Base-by-base conservation (phyloP, 2,113 vertebrate genomes). In the Trinectes maculatus region DNA sequence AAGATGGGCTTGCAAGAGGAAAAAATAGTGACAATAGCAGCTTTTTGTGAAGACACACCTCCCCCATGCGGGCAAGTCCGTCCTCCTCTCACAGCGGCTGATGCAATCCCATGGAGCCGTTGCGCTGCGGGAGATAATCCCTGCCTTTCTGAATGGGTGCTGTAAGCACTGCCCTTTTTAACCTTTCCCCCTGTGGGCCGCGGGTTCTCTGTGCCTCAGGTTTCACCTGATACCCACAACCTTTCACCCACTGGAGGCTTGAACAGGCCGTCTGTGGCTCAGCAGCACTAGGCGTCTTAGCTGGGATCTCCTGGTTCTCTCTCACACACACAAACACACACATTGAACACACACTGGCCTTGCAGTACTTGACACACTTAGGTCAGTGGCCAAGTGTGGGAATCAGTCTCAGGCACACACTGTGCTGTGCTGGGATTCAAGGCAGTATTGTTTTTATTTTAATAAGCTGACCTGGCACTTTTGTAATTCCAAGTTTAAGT, bases 21-120 rank as follows among this genome's bases (percentile, higher is more conserved):
- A 42, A 42, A 52, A 56, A 18, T 7, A 65, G 25, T 72, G 62
- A 58, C 46, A 74, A 58, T 37, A 43, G 29, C 3, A 5, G 43
- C 51, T 46, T 61, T 0, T 1, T 5, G 5, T 65, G 8, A 57
- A 43, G 58, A 52, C 53, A 62, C 56, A 5, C 61, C 59, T 40
- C 44, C 57, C 42, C 39, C 28, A 19, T 2, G 33, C 49, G 11
- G 19, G 2, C 11, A 2, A 22, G 3, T 59, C 77, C 33, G 22
- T 82, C 76, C 36, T 44, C 21, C 53, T 70, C 47, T 82, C 56
- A 29, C 28, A 12, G 24, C 8, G 89, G 91, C 91, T 92, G 92
- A 93, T 91, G 92, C 91, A 93, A 93, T 79, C 52, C 57, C 58
- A 34, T 21, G 31, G 62, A 52, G 16, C 47, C 36, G 58, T 91